Base-by-base conservation (phyloP, 2,888 invertebrate species). In the Abrostola tripartita region DNA sequence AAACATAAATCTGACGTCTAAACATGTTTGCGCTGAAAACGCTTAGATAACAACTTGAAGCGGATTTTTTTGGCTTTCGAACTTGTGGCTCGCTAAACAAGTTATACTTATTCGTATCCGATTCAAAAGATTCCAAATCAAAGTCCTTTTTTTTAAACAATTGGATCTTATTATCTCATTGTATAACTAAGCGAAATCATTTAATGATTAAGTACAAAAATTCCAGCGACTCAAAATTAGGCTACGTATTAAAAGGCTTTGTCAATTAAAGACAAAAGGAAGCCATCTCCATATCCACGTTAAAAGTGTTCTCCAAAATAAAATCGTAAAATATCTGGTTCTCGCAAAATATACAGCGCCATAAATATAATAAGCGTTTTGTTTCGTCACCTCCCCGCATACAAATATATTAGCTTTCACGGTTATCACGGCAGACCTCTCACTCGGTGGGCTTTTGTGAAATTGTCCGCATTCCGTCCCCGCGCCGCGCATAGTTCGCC, bases 1-100 rank as follows among this genome's bases (percentile, higher is more conserved):
- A 91, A 89, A 91, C 90, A 92, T 91, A 92, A 93, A 92, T 93
- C 90, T 90, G 86, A 88, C 85, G 87, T 89, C 89, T 92, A 88
- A 92, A 90, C 90, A 91, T 92, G 90, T 92, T 92, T 90, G 85
- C 86, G 85, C 81, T 87, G 83, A 86, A 89, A 81, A 74, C 79
- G 81, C 71, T 82, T 70, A 78, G 78, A 82, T 80, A 82, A 82
- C 82, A 80, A 80, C 71, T 79, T 78, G 73, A 74, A 85, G 81
- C 79, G 72, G 82, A 84, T 88, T 74, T 78, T 69, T 70, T 62
- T 67, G 55, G 59, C 69, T 63, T 67, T 69, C 58, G 65, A 73
- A 80, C 71, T 74, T 70, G 62, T 70, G 58, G 65, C 55, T 52
- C 66, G 58, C 79, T 77, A 76, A 79, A 76, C 65, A 79, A 76